These are phyloP conservation scores for Druceiella hillmani DNA, from an alignment of 2,888 invertebrate genomes.

Conservation along the genomic window DNA sequence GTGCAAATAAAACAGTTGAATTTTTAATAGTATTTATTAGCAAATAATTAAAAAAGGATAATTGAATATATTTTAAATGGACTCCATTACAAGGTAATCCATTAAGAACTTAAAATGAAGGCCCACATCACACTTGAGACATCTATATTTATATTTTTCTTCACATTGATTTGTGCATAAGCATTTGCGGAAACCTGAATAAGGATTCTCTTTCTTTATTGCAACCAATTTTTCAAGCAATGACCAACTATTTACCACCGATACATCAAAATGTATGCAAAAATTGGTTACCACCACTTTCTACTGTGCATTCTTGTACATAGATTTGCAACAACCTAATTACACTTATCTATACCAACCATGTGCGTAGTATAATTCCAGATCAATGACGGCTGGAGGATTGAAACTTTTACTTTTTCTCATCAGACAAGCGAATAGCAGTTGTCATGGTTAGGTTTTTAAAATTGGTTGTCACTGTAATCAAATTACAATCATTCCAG, in stretches of 20 bases:
- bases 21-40: constrained; percentile 4
- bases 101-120: too few relatives aligned
- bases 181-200: constrained; percentile 13
- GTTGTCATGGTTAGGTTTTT: too few relatives aligned
- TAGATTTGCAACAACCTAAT: constrained; percentile 13
- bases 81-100: too few relatives aligned
- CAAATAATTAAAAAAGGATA: constrained; percentile 7
- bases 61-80: too few relatives aligned
- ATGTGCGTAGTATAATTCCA: constrained; percentile 15
- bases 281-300: constrained; percentile 13
- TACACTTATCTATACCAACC: constrained; percentile 15
- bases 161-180: constrained; percentile 13
- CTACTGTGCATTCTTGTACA: too few relatives aligned
- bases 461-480: constrained; percentile 17
- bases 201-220: constrained; percentile 11
- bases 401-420: constrained; percentile 10
- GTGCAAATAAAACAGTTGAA: constrained; percentile 3
- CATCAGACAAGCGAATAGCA: constrained; percentile 10
- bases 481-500: constrained; percentile 15
- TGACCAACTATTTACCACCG: constrained; percentile 14
- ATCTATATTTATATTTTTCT: too few relatives aligned
- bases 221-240: constrained; percentile 13
- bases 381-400: constrained; percentile 15
- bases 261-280: constrained; percentile 14
- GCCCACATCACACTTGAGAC: too few relatives aligned